These are phyloP conservation scores for Bhutanitis thaidina DNA, from an alignment of 2,888 invertebrate species.

Conservation along the genomic window DNA sequence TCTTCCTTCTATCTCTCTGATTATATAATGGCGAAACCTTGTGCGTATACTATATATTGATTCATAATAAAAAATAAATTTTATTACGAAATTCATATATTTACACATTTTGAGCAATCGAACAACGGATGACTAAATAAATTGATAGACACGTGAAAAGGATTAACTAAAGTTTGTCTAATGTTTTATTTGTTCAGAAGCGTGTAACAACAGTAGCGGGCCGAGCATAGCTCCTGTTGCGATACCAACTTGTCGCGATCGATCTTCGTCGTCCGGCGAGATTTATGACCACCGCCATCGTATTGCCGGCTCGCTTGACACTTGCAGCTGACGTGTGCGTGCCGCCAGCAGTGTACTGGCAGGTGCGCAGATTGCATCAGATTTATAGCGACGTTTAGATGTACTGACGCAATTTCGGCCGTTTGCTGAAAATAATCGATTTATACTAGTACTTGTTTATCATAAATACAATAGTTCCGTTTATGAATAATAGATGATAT, in stretches of 20 bases:
- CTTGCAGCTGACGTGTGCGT: slow-evolving; percentile 27
- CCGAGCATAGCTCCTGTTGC: slow-evolving; percentile 32
- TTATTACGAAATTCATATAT: too few species aligned
- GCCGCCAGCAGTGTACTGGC: slow-evolving; percentile 28
- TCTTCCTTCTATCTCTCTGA: too few species aligned
- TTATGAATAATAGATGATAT: too few species aligned
- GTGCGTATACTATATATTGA: too few species aligned
- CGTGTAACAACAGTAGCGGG: slow-evolving; percentile 20
- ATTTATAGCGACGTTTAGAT: slow-evolving; percentile 27
- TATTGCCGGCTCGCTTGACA: slow-evolving; percentile 48
- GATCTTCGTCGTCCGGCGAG: slow-evolving; percentile 54
- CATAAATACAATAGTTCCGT: too few species aligned
- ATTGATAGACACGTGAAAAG: too few species aligned
- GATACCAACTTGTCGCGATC: slow-evolving; percentile 43
- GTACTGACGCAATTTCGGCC: slow-evolving; percentile 4
- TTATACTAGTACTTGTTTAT: neutral
- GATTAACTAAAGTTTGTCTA: too few species aligned
- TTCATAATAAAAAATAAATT: too few species aligned
- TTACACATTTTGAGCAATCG: too few species aligned
- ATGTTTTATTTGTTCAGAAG: neutral
- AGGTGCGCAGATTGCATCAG: slow-evolving; percentile 27
- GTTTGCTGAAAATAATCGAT: neutral
- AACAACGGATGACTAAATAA: too few species aligned
- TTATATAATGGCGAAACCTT: too few species aligned
- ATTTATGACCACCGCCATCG: slow-evolving; percentile 55